Conservation (phyloP, 2,888 invertebrate genomes). For the Aphrophora alni region DNA sequence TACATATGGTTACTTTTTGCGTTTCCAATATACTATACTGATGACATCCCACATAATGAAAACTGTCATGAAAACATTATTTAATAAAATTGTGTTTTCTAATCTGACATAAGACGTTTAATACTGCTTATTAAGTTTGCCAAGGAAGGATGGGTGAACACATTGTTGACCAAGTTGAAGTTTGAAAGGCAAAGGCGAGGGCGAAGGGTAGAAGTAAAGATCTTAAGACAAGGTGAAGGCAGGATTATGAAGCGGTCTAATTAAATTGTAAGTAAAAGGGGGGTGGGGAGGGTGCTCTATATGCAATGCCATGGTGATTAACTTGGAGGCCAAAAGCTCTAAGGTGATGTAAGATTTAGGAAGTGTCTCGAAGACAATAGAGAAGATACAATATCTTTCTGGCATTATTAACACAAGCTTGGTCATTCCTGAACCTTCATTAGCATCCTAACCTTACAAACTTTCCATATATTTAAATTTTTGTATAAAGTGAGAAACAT, state of each 20-base stretch:
- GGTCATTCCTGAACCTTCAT: neutral
- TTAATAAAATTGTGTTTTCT: neutral
- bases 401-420: neutral
- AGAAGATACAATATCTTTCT: neutral
- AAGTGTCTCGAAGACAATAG: neutral
- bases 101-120: neutral
- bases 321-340: neutral
- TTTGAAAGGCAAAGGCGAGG: neutral
- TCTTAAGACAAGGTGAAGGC: neutral
- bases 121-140: neutral
- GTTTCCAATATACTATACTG: too few relatives aligned
- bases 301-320: neutral
- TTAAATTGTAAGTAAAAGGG: neutral
- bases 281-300: neutral
- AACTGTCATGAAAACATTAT: conserved; percentile 2
- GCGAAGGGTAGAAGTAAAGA: too few relatives aligned
- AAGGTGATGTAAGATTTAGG: neutral
- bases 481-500: too few relatives aligned
- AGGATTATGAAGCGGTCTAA: conserved; percentile 9
- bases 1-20: too few relatives aligned
- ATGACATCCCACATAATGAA: too few relatives aligned
- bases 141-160: neutral
- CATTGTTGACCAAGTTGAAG: conserved; percentile 6
- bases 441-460: neutral
- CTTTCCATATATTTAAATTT: too few relatives aligned